Evolutionary conservation across 2,113 vertebrate genomes (phyloP).

Genomic region (Corvus hawaiiensis): DNA sequence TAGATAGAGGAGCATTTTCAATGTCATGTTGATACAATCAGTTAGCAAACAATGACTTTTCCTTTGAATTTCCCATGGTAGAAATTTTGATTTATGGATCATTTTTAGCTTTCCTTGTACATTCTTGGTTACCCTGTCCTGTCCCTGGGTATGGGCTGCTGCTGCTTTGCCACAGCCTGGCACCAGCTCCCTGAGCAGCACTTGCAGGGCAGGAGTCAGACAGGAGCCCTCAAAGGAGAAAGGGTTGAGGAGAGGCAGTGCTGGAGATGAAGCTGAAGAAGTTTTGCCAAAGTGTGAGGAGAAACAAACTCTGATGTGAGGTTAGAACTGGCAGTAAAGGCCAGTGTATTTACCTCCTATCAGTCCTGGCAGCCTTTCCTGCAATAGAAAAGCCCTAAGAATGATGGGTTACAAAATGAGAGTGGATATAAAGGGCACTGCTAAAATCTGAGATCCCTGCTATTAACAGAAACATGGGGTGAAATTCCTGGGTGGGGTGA

Average conservation of each 20-base stretch:
- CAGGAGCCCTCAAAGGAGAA: background rate
- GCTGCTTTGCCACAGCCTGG: background rate
- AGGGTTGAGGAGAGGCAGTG: background rate
- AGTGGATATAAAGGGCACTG: background rate
- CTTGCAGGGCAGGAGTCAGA: accelerated
- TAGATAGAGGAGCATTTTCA: background rate
- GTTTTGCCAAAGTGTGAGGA: background rate
- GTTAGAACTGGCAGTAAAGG: background rate
- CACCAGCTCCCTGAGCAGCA: background rate
- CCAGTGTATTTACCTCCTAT: background rate
- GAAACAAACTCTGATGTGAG: background rate
- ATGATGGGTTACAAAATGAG: background rate
- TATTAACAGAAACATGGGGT: background rate
- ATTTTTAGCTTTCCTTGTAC: background rate
- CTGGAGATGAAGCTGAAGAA: background rate
- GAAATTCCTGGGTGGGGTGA: background rate
- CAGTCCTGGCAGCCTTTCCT: background rate
- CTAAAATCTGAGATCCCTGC: background rate
- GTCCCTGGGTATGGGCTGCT: background rate
- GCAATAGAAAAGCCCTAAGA: background rate
- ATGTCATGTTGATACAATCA: background rate
- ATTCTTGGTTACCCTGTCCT: background rate
- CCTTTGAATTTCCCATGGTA: background rate
- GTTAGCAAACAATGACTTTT: background rate
- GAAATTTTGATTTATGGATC: background rate